A percentile compares a stretch with the other conserved stretches of the same genome.
Conservation (phyloP, 2,888 invertebrate genomes). For the Apamea anceps region DNA sequence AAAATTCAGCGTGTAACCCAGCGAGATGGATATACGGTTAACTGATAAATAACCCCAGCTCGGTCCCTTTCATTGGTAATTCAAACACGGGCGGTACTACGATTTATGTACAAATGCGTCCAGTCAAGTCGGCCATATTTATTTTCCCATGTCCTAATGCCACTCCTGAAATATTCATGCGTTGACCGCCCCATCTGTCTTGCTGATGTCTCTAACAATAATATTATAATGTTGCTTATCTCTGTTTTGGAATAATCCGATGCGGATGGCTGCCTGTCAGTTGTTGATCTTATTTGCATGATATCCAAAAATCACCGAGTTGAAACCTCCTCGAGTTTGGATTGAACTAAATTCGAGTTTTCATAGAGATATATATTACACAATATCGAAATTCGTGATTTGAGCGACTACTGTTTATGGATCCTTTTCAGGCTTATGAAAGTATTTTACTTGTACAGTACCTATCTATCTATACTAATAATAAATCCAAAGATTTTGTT, state of each 20-base stretch:
- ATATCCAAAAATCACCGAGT: conserved; percentile 26
- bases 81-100: conserved; percentile 84
- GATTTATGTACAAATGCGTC: conserved; percentile 89
- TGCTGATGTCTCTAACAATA: conserved; percentile 83
- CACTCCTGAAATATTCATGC: conserved; percentile 89
- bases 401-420: neutral
- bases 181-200: conserved; percentile 86
- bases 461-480: no score
- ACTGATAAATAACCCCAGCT: conserved; percentile 83
- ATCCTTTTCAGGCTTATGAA: no score
- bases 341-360: conserved; percentile 26
- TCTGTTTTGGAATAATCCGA: conserved; percentile 50
- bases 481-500: no score
- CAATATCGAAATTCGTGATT: neutral
- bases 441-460: neutral
- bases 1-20: conserved; percentile 76
- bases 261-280: conserved; percentile 25
- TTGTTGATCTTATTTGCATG: conserved; percentile 39
- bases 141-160: conserved; percentile 88
- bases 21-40: conserved; percentile 80
- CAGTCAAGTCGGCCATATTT: conserved; percentile 87
- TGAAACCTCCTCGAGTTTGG: conserved; percentile 14
- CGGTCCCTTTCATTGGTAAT: conserved; percentile 77
- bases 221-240: conserved; percentile 77
- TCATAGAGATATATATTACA: conserved; percentile 4